Evolutionary conservation across 2,888 invertebrate genomes (phyloP).

Genomic region (Brachypalpus laphriformis): DNA sequence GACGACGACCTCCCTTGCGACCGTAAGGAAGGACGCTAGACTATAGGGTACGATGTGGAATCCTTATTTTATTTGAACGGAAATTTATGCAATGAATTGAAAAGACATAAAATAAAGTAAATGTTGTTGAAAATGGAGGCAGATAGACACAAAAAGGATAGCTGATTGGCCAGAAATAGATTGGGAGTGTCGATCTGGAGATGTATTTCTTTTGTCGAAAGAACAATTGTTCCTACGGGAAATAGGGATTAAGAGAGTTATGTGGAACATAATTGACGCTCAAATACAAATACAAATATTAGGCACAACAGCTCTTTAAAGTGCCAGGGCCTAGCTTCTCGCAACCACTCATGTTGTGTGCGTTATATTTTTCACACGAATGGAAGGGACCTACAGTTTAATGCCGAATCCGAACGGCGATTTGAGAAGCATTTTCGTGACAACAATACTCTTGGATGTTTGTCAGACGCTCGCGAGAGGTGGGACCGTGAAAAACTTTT

Average conservation of each 20-base stretch:
- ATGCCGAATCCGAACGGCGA: no score
- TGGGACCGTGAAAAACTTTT: no score
- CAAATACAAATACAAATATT: no score
- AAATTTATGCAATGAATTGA: slow-evolving; percentile 33
- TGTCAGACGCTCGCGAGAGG: no score
- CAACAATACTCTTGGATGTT: no score
- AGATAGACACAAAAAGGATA: neutral
- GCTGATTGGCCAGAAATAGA: neutral
- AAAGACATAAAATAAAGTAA: slow-evolving; percentile 12
- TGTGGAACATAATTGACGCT: neutral
- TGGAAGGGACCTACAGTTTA: no score
- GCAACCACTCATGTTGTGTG: no score
- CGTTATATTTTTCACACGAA: no score
- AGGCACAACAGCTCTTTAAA: no score
- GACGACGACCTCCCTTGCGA: neutral
- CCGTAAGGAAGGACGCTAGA: neutral
- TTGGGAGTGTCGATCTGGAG: neutral
- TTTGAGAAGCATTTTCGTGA: no score
- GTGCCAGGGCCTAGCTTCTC: no score
- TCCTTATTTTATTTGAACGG: slow-evolving; percentile 2
- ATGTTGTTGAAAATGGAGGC: neutral
- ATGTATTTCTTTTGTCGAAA: neutral
- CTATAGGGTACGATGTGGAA: neutral
- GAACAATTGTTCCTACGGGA: neutral
- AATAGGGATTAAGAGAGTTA: neutral